A percentile compares a stretch with the other conserved stretches of the same genome.
Evolutionary conservation across 92 coral and sea anemone species (phyloP).

Genomic region (Umimayanthus kanabou): DNA sequence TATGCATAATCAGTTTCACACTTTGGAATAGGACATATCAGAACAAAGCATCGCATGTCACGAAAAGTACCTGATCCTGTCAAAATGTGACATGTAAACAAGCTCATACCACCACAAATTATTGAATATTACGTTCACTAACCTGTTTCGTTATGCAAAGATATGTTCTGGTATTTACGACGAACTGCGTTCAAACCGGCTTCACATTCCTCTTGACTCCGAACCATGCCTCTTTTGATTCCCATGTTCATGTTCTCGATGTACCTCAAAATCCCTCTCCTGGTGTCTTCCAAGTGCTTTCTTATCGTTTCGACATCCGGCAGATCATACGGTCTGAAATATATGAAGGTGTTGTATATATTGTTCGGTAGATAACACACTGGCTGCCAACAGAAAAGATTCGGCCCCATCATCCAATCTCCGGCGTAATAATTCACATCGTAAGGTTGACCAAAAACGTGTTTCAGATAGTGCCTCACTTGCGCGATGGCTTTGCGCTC

Average conservation of each 20-base stretch:
- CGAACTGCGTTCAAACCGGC: conserved; percentile 80
- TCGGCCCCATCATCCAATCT: neutral
- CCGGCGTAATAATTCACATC: neutral
- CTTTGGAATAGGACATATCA: neutral
- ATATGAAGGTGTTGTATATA: conserved; percentile 48
- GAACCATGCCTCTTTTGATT: conserved; percentile 74
- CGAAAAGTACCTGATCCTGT: no score
- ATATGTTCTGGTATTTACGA: no score
- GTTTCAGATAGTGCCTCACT: neutral
- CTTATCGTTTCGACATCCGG: conserved; percentile 53
- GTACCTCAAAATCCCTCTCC: conserved; percentile 61
- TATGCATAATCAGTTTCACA: neutral
- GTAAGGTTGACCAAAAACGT: neutral
- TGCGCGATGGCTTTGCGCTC: neutral
- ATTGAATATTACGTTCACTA: no score
- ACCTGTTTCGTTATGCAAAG: no score
- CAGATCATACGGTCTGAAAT: conserved; percentile 60
- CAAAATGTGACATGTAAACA: no score
- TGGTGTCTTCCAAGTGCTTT: conserved; percentile 60
- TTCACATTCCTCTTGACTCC: conserved; percentile 64
- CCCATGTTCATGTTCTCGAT: conserved; percentile 83
- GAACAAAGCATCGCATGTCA: no score
- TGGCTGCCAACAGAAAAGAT: conserved; percentile 38
- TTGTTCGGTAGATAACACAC: conserved; percentile 64
- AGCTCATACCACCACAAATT: no score